phyloP scores from a whole-genome alignment of 2,888 invertebrate species.

The Mythimna pallens region DNA sequence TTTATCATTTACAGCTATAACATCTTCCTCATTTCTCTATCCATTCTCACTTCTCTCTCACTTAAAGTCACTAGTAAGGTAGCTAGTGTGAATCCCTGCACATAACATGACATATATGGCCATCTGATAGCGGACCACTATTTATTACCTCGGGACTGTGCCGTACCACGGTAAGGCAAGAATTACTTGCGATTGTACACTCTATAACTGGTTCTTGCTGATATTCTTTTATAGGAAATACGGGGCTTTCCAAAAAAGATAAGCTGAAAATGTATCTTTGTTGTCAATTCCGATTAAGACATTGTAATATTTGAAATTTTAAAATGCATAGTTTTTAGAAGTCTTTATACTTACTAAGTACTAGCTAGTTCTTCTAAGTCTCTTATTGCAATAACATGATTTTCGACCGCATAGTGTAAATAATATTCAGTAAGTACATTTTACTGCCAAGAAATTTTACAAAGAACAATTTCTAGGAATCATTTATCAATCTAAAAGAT shows the following conservation, averaged over 20 bases:
- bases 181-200: conserved; percentile 24
- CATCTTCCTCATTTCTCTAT: neutral
- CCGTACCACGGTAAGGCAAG: conserved; percentile 40
- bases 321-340: neutral
- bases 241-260: neutral
- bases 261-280: neutral
- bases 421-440: neutral
- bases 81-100: conserved; percentile 55
- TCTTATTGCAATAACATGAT: neutral
- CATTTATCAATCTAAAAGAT: conserved; percentile 7
- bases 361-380: neutral
- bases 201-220: conserved; percentile 8
- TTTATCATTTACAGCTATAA: neutral
- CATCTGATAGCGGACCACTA: conserved; percentile 53
- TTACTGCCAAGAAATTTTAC: neutral
- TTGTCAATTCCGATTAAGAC: neutral
- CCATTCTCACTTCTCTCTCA: conserved; percentile 31
- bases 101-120: conserved; percentile 60
- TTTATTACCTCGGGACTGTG: conserved; percentile 43
- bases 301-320: neutral
- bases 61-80: conserved; percentile 28
- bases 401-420: neutral
- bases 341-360: neutral
- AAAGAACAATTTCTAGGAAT: conserved; percentile 12
- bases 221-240: conserved; percentile 1